Evolutionary conservation across 2,113 vertebrate genomes (phyloP).

Genomic region (Ifrita kowaldi): DNA sequence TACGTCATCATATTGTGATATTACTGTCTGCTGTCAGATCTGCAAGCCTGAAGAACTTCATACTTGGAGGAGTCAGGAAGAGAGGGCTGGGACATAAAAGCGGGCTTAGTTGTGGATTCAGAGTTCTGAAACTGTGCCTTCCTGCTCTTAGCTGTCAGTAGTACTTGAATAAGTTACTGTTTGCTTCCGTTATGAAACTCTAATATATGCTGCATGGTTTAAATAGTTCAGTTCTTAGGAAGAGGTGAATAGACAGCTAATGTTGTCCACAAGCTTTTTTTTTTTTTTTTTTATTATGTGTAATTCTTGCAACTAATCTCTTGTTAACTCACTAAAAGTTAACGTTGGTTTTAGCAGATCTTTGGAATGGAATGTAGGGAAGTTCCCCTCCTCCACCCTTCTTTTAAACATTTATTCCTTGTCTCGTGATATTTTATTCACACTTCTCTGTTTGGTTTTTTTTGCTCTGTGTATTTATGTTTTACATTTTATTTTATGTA

Average conservation of each 20-base stretch:
- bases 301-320: not conserved
- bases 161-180: not conserved
- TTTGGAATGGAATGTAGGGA: not conserved
- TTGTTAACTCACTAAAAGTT: not conserved
- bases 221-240: not conserved
- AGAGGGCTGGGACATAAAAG: not conserved
- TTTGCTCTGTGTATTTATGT: not conserved
- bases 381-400: too few species aligned
- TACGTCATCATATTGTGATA: not conserved
- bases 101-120: not conserved
- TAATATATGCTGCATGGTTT: not conserved
- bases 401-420: not conserved
- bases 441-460: not conserved
- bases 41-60: not conserved
- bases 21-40: not conserved
- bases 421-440: not conserved
- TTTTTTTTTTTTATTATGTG: not conserved
- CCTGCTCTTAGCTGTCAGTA: not conserved
- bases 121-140: not conserved
- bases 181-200: not conserved
- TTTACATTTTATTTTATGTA: not conserved
- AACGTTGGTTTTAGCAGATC: not conserved
- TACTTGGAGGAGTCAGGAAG: not conserved
- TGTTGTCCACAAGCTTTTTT: rapidly evolving
- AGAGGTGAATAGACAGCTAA: not conserved